phyloP scores from a whole-genome alignment of 2,113 vertebrate genomes.

The Setophaga petechia region DNA sequence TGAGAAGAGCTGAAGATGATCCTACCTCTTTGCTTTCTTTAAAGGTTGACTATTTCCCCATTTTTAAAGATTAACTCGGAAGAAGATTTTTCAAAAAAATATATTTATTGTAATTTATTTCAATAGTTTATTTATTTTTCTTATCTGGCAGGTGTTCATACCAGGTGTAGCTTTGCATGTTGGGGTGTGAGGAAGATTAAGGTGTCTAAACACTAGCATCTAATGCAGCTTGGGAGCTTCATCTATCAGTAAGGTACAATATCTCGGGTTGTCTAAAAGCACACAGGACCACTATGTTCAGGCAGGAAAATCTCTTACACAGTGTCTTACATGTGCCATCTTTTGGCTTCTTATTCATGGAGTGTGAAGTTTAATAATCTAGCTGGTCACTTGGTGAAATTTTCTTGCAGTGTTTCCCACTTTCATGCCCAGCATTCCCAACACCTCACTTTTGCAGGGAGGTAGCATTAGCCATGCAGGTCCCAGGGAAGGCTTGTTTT shows the following conservation, averaged over 20 bases:
- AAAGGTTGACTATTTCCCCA: not conserved
- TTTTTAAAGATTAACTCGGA: not conserved
- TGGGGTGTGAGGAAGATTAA: fast-evolving
- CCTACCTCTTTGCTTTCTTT: not conserved
- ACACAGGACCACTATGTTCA: not conserved
- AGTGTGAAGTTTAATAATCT: not conserved
- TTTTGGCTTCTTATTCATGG: not conserved
- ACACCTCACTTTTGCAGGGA: fast-evolving
- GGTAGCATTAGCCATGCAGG: fast-evolving
- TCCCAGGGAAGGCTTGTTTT: not conserved
- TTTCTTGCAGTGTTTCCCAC: not conserved
- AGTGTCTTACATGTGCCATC: not conserved
- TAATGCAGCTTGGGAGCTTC: not conserved
- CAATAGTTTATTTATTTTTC: not conserved
- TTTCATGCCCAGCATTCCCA: not conserved
- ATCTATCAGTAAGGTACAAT: not conserved
- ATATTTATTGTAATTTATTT: not conserved
- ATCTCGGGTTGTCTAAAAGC: not conserved
- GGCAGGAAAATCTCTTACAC: not conserved
- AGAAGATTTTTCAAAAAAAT: not conserved
- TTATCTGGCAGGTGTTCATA: not conserved
- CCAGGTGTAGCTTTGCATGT: fast-evolving
- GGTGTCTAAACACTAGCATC: not conserved
- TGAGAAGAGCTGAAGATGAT: not conserved
- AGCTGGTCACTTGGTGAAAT: not conserved